Percentiles rank a stretch among this genome's conserved stretches.
Evolutionary conservation across 2,113 vertebrate species (phyloP).

Genomic region (Corynorhinus townsendii): DNA sequence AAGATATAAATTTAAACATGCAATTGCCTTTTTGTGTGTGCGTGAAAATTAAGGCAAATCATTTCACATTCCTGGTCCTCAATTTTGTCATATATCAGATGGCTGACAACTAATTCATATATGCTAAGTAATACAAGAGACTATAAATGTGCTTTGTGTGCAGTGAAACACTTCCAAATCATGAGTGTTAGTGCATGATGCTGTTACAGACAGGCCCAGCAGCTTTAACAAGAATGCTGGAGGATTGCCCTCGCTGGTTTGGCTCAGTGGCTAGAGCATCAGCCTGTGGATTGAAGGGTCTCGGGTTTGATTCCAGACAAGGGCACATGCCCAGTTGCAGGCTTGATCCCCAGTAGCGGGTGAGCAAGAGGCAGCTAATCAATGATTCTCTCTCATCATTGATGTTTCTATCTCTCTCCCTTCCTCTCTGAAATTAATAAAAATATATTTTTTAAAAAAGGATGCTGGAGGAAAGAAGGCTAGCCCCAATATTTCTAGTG

Average conservation of each 20-base stretch:
- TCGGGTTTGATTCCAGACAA: no score
- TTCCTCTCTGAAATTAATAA: no score
- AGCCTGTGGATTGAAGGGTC: no score
- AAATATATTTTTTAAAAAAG: no score
- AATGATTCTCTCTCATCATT: no score
- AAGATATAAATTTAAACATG: background rate
- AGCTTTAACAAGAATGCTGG: background rate
- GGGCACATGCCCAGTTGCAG: no score
- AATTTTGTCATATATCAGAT: background rate
- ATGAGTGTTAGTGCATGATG: background rate
- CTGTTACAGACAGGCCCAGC: background rate
- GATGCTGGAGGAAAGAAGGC: background rate
- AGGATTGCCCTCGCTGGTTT: no score
- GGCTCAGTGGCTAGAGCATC: no score
- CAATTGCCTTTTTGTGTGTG: background rate
- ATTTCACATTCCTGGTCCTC: background rate
- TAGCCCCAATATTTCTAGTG: fast-evolving
- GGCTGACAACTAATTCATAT: background rate
- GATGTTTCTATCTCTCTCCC: no score
- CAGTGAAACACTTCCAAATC: background rate
- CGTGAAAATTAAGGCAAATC: background rate
- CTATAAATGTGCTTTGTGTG: background rate
- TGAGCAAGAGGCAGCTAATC: no score
- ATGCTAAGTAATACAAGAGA: background rate
- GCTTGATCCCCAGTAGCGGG: no score